phyloP scores from a whole-genome alignment of 1,140 invertebrate genomes.

The Wiebesia pumilae region DNA sequence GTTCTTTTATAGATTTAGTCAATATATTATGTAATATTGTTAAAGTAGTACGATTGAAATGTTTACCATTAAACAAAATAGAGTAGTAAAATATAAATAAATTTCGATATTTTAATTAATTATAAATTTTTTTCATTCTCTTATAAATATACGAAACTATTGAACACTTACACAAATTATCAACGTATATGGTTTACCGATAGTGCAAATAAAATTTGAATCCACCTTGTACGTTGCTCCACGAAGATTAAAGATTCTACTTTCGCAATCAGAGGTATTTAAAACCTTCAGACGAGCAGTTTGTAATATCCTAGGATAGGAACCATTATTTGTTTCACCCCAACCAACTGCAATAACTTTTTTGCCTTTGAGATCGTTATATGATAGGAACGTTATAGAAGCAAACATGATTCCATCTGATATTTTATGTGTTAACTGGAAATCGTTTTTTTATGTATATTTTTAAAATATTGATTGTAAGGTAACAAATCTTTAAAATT shows the following conservation, averaged over 20 bases:
- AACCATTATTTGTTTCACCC: background rate
- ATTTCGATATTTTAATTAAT: no score
- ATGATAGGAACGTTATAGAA: background rate
- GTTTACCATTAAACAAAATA: no score
- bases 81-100: no score
- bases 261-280: background rate
- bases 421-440: background rate
- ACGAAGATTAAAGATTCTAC: no score
- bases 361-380: background rate
- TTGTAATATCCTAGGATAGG: background rate
- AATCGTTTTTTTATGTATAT: background rate
- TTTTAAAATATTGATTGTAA: background rate
- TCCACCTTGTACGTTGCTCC: background rate
- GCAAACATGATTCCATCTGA: background rate
- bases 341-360: background rate
- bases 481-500: no score
- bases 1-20: no score
- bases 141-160: background rate
- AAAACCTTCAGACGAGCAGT: background rate
- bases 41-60: no score
- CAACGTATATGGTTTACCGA: background rate
- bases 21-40: no score
- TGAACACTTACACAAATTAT: background rate
- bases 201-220: background rate
- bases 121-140: no score